Evolutionary conservation across 1,140 invertebrate species (phyloP).

Genomic region (Temnothorax nylanderi): DNA sequence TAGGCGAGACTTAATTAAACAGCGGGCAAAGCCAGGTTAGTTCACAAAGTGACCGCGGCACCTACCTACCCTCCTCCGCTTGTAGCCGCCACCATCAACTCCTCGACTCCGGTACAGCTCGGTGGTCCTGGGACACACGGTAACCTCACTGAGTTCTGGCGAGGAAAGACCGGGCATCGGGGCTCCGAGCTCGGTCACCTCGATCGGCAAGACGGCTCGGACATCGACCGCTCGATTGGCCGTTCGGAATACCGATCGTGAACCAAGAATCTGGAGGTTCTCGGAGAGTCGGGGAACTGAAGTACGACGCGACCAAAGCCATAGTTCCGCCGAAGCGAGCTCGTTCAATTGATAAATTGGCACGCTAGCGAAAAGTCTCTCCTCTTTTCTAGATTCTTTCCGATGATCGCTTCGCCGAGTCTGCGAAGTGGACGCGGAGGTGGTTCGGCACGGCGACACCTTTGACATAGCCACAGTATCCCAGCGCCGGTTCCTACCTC

Average conservation of each 20-base stretch:
- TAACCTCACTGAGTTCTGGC: constrained; percentile 19
- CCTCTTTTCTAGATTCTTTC: constrained; percentile 3
- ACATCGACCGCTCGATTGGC: constrained; percentile 8
- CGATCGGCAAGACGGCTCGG: constrained; percentile 51
- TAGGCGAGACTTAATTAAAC: constrained; percentile 86
- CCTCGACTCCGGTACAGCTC: constrained; percentile 61
- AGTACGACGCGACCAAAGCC: not conserved
- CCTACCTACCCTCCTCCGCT: constrained; percentile 62
- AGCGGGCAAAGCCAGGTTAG: constrained; percentile 84
- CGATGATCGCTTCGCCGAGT: constrained; percentile 34
- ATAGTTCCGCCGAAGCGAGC: not conserved
- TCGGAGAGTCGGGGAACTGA: not conserved
- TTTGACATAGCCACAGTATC: constrained; percentile 56
- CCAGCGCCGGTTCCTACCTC: constrained; percentile 31
- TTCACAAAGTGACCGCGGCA: constrained; percentile 86
- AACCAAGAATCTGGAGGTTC: not conserved
- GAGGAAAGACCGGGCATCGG: constrained; percentile 11
- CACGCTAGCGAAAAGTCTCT: constrained; percentile 15
- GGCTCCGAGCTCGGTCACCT: constrained; percentile 24
- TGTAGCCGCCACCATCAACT: constrained; percentile 69
- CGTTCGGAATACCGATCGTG: not conserved
- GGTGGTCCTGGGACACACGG: constrained; percentile 63
- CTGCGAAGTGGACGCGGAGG: constrained; percentile 17
- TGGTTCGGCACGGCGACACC: constrained; percentile 59
- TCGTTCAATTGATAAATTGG: constrained; percentile 29